phyloP scores from a whole-genome alignment of 2,113 vertebrate species.

The Isurus oxyrinchus region DNA sequence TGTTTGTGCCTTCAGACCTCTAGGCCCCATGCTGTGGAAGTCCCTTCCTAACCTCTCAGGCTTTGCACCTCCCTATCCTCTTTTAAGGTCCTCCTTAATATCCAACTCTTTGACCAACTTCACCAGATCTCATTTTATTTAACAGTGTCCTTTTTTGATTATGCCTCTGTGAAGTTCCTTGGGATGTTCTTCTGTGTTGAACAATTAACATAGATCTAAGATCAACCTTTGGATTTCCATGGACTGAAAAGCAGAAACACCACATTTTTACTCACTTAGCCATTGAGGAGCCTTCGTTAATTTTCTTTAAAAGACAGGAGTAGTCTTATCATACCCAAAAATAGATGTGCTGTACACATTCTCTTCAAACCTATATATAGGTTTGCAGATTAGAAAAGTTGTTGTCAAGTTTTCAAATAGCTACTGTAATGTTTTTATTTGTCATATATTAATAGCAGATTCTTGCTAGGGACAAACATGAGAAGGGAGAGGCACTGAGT shows the following conservation, averaged over 20 bases:
- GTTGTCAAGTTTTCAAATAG: background rate
- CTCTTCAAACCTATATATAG: conserved; percentile 1
- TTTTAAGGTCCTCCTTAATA: background rate
- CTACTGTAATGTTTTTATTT: background rate
- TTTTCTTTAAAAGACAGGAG: background rate
- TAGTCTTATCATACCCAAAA: background rate
- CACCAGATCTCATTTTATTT: background rate
- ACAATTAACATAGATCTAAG: background rate
- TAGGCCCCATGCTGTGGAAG: background rate
- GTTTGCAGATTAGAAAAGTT: background rate
- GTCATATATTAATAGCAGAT: background rate
- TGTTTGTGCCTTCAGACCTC: background rate
- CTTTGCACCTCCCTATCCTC: background rate
- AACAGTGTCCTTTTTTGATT: background rate
- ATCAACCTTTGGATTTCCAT: background rate
- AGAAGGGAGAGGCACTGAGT: background rate
- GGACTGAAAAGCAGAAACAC: background rate
- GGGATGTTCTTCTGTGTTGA: background rate
- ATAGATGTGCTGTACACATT: background rate
- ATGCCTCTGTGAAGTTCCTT: background rate
- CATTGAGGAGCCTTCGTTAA: background rate
- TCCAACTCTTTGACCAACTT: background rate
- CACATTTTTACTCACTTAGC: background rate
- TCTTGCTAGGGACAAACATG: conserved; percentile 2
- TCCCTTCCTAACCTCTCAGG: background rate